Conservation (phyloP, 2,797 vertebrate genomes). For the Micrastur ruficollis region DNA sequence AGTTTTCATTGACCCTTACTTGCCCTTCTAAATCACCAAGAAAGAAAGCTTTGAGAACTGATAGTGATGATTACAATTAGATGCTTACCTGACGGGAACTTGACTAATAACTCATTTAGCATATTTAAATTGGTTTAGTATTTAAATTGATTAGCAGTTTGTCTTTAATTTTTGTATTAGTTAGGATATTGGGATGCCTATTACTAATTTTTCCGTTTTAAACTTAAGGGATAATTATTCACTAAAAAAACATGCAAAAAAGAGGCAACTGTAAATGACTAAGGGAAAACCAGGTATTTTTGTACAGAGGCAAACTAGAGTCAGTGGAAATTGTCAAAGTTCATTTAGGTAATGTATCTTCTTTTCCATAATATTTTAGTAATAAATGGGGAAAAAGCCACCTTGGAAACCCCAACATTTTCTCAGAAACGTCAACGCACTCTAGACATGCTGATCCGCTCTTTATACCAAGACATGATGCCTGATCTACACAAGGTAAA, state of each 20-base stretch:
- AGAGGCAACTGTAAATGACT: background rate
- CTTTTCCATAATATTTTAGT: conserved; percentile 75
- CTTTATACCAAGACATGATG: conserved; percentile 94
- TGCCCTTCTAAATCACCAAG: background rate
- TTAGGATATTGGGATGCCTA: background rate
- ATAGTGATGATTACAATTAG: background rate
- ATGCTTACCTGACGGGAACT: background rate
- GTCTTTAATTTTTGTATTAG: background rate
- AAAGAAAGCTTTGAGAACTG: background rate
- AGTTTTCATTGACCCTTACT: background rate
- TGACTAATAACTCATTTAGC: background rate
- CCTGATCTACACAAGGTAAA: conserved; percentile 95
- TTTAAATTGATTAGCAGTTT: background rate
- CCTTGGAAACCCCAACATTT: conserved; percentile 96
- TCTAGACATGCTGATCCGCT: conserved; percentile 96
- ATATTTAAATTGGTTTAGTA: background rate
- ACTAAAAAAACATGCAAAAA: background rate
- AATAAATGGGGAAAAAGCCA: conserved; percentile 99
- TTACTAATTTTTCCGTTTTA: background rate
- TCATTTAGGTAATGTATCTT: background rate
- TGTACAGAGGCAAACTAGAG: background rate
- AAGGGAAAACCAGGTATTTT: background rate
- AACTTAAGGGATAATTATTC: background rate
- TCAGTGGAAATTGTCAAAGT: background rate
- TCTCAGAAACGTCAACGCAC: conserved; percentile 98